Conservation (phyloP, 2,888 invertebrate species). For the Deilephila porcellus region DNA sequence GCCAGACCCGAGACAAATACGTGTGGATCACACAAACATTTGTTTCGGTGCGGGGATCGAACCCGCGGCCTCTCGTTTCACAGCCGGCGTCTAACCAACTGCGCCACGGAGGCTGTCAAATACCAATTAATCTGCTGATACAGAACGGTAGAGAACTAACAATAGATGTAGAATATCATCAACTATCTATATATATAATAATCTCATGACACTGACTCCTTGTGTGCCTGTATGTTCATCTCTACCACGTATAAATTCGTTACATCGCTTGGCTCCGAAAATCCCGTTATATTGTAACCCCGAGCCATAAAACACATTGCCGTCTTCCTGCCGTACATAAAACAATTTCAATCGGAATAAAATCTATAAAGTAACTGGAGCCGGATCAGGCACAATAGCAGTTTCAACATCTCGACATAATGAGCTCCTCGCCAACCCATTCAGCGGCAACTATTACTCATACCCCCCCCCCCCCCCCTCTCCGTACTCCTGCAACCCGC, state of each 20-base stretch:
- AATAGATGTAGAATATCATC: no score
- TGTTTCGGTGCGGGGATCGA: no score
- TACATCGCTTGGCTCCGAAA: neutral
- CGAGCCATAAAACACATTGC: neutral
- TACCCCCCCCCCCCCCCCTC: neutral
- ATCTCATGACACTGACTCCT: no score
- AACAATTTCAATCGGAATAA: slow-evolving; percentile 2
- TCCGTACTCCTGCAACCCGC: neutral
- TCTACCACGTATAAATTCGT: neutral
- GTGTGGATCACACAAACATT: no score
- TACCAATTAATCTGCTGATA: no score
- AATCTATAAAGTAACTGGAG: neutral
- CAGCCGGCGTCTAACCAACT: no score
- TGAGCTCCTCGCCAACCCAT: slow-evolving; percentile 20
- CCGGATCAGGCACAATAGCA: neutral
- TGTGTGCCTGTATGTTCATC: no score
- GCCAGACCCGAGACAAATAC: no score
- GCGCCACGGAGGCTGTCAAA: no score
- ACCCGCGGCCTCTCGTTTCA: no score
- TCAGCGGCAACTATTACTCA: neutral
- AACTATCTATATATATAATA: no score
- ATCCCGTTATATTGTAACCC: neutral
- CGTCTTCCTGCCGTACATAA: neutral
- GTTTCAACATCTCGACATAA: neutral
- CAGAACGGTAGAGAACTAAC: no score